A percentile compares a stretch with the other conserved stretches of the same genome.
Conservation (phyloP, 2,113 vertebrate genomes). For the Poeciliopsis prolifica region DNA sequence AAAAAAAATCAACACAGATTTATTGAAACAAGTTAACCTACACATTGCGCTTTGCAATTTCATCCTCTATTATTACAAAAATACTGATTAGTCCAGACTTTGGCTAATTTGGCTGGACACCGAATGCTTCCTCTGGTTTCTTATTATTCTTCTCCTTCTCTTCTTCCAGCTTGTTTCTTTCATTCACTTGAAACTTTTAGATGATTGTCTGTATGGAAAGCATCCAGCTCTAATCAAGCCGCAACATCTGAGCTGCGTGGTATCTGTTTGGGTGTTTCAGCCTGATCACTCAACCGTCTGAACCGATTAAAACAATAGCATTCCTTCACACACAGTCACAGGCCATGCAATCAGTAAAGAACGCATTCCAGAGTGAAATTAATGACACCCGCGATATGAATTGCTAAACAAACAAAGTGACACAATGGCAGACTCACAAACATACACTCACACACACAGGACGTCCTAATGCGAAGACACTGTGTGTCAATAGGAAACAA, state of each 20-base stretch:
- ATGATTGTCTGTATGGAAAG: slow-evolving; percentile 59
- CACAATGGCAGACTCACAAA: slow-evolving; percentile 52
- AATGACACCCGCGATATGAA: slow-evolving; percentile 64
- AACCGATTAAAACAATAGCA: slow-evolving; percentile 57
- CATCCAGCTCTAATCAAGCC: slow-evolving; percentile 65
- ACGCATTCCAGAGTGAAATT: slow-evolving; percentile 69
- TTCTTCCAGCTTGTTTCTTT: slow-evolving; percentile 40
- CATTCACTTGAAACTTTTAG: slow-evolving; percentile 59
- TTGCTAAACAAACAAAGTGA: slow-evolving; percentile 66
- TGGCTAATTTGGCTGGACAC: slow-evolving; percentile 44
- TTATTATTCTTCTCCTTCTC: slow-evolving; percentile 39
- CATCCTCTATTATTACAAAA: slow-evolving; percentile 31
- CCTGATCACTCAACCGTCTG: slow-evolving; percentile 36
- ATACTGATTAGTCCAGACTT: slow-evolving; percentile 36
- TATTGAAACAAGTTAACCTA: slow-evolving; percentile 11
- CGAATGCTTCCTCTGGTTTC: slow-evolving; percentile 45
- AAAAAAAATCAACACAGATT: neutral
- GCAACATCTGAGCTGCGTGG: slow-evolving; percentile 38
- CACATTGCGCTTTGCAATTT: slow-evolving; percentile 21
- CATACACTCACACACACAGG: slow-evolving; percentile 60
- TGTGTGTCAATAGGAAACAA: slow-evolving; percentile 72
- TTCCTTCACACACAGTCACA: slow-evolving; percentile 69
- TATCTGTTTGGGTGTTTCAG: slow-evolving; percentile 43
- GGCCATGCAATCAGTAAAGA: slow-evolving; percentile 71
- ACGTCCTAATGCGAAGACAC: slow-evolving; percentile 75